A percentile compares a stretch with the other conserved stretches of the same genome.
Conservation (phyloP, 2,888 invertebrate genomes). For the Diaperis boleti region DNA sequence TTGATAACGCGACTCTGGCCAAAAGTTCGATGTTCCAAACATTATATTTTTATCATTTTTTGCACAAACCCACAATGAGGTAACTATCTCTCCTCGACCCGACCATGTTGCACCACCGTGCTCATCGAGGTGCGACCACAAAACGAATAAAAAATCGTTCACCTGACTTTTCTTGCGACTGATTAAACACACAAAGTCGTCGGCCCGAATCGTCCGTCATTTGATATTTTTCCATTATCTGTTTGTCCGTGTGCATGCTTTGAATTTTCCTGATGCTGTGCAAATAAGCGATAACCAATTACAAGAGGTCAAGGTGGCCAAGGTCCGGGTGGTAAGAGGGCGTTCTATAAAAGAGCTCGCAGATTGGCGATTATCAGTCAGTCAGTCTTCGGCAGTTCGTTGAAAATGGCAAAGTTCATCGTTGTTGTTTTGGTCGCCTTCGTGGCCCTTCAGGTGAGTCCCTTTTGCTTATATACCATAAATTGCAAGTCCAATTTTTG, state of each 20-base stretch:
- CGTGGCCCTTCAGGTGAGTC: conserved; percentile 52
- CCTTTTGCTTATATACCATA: no score
- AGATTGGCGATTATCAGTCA: conserved; percentile 2
- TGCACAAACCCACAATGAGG: no score
- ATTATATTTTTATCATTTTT: no score
- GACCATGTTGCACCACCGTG: conserved; percentile 1
- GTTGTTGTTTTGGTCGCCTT: conserved; percentile 49
- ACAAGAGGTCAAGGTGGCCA: conserved; percentile 38
- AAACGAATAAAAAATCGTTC: conserved; percentile 1
- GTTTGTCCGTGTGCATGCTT: conserved; percentile 26
- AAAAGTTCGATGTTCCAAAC: no score
- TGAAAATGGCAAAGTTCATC: conserved; percentile 50
- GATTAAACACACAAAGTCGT: neutral
- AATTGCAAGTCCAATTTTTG: no score
- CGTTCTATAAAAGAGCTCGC: conserved; percentile 32
- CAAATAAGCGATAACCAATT: conserved; percentile 36
- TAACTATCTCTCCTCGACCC: neutral
- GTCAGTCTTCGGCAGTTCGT: neutral
- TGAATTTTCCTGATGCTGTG: conserved; percentile 29
- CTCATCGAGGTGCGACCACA: conserved; percentile 14
- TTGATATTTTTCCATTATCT: conserved; percentile 21
- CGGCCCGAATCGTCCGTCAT: conserved; percentile 10
- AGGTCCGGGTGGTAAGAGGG: conserved; percentile 40
- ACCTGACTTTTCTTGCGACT: conserved; percentile 12
- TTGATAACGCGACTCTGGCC: no score